Evolutionary conservation across 2,113 vertebrate species (phyloP).

Genomic region (Athene noctua): DNA sequence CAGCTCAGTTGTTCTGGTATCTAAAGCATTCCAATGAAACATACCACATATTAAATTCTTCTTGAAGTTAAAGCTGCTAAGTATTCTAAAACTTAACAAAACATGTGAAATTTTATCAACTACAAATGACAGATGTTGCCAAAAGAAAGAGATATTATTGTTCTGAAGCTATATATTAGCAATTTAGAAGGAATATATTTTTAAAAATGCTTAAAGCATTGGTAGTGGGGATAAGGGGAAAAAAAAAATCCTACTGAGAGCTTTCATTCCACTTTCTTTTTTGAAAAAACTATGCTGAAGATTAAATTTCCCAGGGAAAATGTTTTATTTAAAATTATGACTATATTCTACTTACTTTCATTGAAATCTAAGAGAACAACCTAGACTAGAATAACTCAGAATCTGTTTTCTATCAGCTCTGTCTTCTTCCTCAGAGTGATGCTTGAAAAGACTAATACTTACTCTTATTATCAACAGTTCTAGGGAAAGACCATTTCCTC

Average conservation of each 20-base stretch:
- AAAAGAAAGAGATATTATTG: background rate
- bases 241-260: background rate
- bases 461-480: background rate
- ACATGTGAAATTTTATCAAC: background rate
- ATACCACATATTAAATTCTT: background rate
- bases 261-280: background rate
- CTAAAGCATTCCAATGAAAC: background rate
- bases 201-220: background rate
- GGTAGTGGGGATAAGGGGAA: background rate
- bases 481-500: background rate
- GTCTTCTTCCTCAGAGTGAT: background rate
- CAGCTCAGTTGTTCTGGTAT: background rate
- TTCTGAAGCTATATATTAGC: background rate
- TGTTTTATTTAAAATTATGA: background rate
- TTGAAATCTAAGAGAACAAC: background rate
- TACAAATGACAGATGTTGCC: background rate
- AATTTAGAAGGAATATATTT: background rate
- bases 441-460: background rate
- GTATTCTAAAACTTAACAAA: background rate
- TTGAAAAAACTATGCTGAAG: background rate
- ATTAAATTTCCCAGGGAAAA: background rate
- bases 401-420: background rate
- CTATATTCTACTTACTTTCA: background rate
- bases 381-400: background rate
- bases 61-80: background rate